Base-by-base conservation (phyloP, 2,113 vertebrate genomes). In the Macrotis lagotis region DNA sequence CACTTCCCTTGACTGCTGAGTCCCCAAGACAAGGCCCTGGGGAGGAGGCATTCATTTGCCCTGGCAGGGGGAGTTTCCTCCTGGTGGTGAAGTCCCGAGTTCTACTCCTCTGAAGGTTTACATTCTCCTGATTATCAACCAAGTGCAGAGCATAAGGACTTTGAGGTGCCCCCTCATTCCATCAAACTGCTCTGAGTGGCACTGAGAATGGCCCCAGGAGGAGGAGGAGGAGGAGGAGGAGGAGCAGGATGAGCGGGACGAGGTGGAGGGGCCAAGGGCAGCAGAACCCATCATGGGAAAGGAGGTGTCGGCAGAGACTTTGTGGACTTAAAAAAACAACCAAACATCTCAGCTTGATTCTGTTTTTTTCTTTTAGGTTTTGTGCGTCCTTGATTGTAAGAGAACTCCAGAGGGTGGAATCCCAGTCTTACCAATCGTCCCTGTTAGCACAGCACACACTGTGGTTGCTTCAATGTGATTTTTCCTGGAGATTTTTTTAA, bases 291-390 rank as follows among this genome's bases (percentile, higher is more conserved):
- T 74, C 12, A 16, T 19, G 31, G 7, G 93, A 59, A 89, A 28
- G 22, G 49, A 12, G 93, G 25, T 25, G 7, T 91, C 28, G 50
- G 2, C 4, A 24, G 0, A n/a, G 74, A 90, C 66, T 3, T 93
- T 22, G 89, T 52, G 5, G 24, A 44, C n/a, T 90, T 37, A 55
- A 50, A 19, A 14, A 92, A 96, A 90, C 28, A 91, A 8, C 0
- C 91, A 91, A 8, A 48, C 89, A 31, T 90, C 96, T 93, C 96
- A 95, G 97, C 37, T 0, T 51, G 44, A n/a, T 91, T 93, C 26
- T 94, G 59, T 91, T 92, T 90, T 94, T 94, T 89, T 94, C 6
- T 96, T 97, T 93, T 90, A 97, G 97, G 97, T 91, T 94, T 93
- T 48, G 88, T 51, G 22, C 93, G 49, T 88, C 90, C 55, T 91